Conservation (phyloP, 2,797 vertebrate species). For the Spizella passerina region DNA sequence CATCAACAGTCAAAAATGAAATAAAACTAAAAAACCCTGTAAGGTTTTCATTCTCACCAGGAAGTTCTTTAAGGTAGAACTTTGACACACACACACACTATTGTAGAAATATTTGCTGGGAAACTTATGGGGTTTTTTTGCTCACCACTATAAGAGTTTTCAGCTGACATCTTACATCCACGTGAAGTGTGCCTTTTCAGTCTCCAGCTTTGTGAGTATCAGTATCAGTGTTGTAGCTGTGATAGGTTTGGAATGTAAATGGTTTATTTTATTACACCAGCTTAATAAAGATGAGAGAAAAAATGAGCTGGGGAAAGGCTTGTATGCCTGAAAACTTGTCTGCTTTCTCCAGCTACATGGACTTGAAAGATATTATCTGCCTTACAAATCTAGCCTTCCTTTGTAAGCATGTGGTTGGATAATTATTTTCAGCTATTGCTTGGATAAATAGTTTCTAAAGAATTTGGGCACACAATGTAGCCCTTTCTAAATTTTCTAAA, state of each 20-base stretch:
- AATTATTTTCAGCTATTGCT: slow-evolving; percentile 17
- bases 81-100: neutral
- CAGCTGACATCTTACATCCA: neutral
- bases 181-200: neutral
- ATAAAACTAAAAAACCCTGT: neutral
- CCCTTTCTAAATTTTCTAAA: neutral
- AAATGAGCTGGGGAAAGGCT: neutral
- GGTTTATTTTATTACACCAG: neutral
- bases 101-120: neutral
- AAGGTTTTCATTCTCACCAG: slow-evolving; percentile 34
- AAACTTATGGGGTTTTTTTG: neutral
- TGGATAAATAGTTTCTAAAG: slow-evolving; percentile 10
- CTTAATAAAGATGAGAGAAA: neutral
- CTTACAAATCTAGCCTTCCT: neutral
- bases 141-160: neutral
- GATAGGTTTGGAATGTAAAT: neutral
- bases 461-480: neutral
- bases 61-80: slow-evolving; percentile 5
- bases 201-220: neutral
- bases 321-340: neutral
- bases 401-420: neutral
- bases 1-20: slow-evolving; percentile 2
- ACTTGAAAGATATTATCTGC: neutral
- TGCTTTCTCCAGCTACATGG: neutral
- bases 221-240: neutral